These are phyloP conservation scores for Schizothorax lantsangensis DNA, from an alignment of 2,797 vertebrate species.

Conservation along the genomic window DNA sequence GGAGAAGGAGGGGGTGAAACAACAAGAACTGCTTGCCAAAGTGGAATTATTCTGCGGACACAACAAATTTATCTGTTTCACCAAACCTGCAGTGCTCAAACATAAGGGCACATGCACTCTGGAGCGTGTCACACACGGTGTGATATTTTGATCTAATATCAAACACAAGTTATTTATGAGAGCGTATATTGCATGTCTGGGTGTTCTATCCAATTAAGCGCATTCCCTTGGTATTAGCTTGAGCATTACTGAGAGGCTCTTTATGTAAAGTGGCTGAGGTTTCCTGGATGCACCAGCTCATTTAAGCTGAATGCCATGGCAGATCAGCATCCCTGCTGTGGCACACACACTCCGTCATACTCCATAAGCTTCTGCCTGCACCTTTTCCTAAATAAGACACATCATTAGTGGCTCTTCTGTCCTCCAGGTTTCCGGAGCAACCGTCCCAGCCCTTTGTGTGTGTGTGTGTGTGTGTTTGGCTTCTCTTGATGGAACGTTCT, in stretches of 20 bases:
- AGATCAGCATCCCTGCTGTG: conserved; percentile 53
- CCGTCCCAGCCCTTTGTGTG: conserved; percentile 26
- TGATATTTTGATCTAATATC: conserved; percentile 55
- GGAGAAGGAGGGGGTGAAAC: conserved; percentile 30
- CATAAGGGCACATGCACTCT: conserved; percentile 46
- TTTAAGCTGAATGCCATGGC: conserved; percentile 61
- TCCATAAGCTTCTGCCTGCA: conserved; percentile 56
- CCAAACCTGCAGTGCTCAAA: conserved; percentile 46
- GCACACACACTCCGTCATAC: conserved; percentile 54
- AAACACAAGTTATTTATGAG: conserved; percentile 59
- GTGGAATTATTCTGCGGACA: conserved; percentile 55
- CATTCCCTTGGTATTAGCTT: conserved; percentile 56
- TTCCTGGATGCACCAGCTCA: conserved; percentile 59
- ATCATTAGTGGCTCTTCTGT: conserved; percentile 61
- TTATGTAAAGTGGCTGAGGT: conserved; percentile 64
- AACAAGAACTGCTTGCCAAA: conserved; percentile 49
- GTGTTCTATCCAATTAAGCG: conserved; percentile 61
- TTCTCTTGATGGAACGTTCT: conserved; percentile 1
- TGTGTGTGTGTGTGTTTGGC: conserved; percentile 15
- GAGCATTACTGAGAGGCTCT: conserved; percentile 57
- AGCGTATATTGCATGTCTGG: conserved; percentile 51
- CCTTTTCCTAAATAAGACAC: conserved; percentile 62
- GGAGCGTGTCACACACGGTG: conserved; percentile 40
- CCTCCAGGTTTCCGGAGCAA: conserved; percentile 47
- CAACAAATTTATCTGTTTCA: conserved; percentile 49